phyloP scores from a whole-genome alignment of 2,113 vertebrate species.

The Myrmecobius fasciatus region DNA sequence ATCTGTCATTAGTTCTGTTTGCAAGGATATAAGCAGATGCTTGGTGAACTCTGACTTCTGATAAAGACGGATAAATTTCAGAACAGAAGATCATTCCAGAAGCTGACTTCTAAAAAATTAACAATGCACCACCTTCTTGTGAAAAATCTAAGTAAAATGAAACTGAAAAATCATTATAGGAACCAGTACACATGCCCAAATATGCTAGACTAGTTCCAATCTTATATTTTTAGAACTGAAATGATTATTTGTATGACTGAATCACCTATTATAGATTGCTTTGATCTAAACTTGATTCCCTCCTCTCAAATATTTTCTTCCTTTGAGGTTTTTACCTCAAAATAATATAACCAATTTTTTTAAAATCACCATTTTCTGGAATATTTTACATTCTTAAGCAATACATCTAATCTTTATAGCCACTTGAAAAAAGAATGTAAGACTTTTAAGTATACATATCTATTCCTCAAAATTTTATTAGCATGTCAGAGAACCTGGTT shows the following conservation, averaged over 20 bases:
- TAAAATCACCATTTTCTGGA: neutral
- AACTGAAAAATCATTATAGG: constrained; percentile 54
- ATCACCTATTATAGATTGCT: neutral
- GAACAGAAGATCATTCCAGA: constrained; percentile 65
- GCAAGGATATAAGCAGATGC: constrained; percentile 70
- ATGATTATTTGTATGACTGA: neutral
- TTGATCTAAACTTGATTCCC: neutral
- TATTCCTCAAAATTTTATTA: neutral
- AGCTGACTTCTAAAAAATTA: constrained; percentile 33
- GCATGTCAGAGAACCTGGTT: neutral
- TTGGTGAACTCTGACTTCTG: constrained; percentile 70
- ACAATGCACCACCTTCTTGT: constrained; percentile 21
- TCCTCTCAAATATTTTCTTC: neutral
- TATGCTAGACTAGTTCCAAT: constrained; percentile 55
- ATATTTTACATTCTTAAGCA: neutral
- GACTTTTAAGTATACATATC: neutral
- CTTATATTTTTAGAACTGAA: constrained; percentile 27
- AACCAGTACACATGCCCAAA: constrained; percentile 63
- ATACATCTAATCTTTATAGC: neutral
- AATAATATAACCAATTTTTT: neutral
- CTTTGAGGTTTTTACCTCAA: neutral
- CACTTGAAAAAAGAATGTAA: neutral
- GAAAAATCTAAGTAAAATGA: constrained; percentile 26
- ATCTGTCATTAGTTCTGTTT: constrained; percentile 74
- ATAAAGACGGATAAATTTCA: constrained; percentile 72